Base-by-base conservation (phyloP, 2,113 vertebrate genomes). In the Tachysurus vachellii region DNA sequence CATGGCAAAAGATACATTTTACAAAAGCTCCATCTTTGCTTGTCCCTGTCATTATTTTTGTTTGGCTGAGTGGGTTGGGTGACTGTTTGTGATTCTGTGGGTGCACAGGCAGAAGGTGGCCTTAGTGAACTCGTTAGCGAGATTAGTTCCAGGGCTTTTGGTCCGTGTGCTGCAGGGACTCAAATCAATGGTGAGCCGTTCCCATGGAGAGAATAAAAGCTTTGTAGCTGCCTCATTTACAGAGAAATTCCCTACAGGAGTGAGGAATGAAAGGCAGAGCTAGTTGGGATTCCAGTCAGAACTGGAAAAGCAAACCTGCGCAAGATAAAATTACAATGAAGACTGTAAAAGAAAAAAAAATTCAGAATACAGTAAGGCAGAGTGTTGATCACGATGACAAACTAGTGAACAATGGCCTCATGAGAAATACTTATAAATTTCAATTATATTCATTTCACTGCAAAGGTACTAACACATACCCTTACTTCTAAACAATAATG, bases 61-160 rank as follows among this genome's bases (percentile, higher is more conserved):
- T 82, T 89, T 82, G 62, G 50, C 28, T 4, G 47, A 36, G 8
- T 87, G 62, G 14, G 61, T 70, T n/a, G 16, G 26, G 88, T 61
- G 86, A 73, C 76, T 87, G 89, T 88, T 88, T 92, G 89, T 91
- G 91, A 91, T 80, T 87, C 53, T 17, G 84, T 36, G 81, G 21
- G 64, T 0, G 44, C 88, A 61, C 66, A 57, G 88, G 88, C 85
- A 89, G 88, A 88, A 91, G 79, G 75, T 84, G 85, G 92, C 90
- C 84, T 88, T 88, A 88, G 88, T 91, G 91, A 94, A 94, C 94
- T 95, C 91, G 91, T 95, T 95, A 94, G 93, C 71, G 92, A 90
- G 90, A 95, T 95, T 95, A 93, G 93, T 95, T 95, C 93, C 93
- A 94, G 94, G 88, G 93, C 89, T 93, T 86, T 92, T 93, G 93